phyloP scores from a whole-genome alignment of 2,888 invertebrate genomes.

The Conops quadrifasciatus region DNA sequence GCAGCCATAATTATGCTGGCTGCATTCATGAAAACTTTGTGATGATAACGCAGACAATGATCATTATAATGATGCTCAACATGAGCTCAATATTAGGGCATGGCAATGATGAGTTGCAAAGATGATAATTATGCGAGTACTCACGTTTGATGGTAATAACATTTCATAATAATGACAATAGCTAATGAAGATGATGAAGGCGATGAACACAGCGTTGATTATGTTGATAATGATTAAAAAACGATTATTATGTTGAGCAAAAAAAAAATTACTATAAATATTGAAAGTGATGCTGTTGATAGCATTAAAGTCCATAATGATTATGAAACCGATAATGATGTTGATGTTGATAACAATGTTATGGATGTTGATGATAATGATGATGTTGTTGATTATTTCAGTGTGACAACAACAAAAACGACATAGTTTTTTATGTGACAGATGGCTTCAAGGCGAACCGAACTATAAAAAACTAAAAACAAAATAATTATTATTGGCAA shows the following conservation, averaged over 20 bases:
- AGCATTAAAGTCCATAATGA: conserved; percentile 10
- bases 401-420: too few species aligned
- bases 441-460: conserved; percentile 24
- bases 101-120: too few species aligned
- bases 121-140: too few species aligned
- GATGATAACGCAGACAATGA: too few species aligned
- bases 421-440: conserved; percentile 12
- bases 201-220: too few species aligned
- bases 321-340: conserved; percentile 21
- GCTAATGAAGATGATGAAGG: too few species aligned
- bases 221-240: not conserved
- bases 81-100: too few species aligned
- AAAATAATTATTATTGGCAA: not conserved
- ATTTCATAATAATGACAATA: too few species aligned
- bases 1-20: too few species aligned
- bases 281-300: not conserved
- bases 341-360: conserved; percentile 20
- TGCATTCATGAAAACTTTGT: too few species aligned
- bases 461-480: conserved; percentile 23
- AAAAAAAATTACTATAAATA: conserved; percentile 15
- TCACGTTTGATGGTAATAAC: too few species aligned
- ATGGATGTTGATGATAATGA: conserved; percentile 13
- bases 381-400: conserved; percentile 2
- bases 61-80: too few species aligned
- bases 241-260: conserved; percentile 12